Evolutionary conservation across 2,113 vertebrate species (phyloP).

Genomic region (Xiphophorus maculatus): DNA sequence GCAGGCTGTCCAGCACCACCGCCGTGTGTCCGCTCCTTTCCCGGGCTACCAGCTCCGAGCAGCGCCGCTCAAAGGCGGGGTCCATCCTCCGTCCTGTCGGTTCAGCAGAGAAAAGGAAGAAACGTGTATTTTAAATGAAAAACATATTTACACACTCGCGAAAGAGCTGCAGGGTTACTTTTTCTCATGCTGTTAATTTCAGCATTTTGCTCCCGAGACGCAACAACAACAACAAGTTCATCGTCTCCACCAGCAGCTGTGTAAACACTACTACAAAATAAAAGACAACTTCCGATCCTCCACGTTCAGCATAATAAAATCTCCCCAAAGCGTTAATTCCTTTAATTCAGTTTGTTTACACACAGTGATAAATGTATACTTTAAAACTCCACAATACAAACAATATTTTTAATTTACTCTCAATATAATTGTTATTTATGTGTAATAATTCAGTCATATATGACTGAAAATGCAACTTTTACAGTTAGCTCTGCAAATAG

Average conservation of each 20-base stretch:
- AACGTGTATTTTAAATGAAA: neutral
- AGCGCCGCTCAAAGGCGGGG: conserved; percentile 58
- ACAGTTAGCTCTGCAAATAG: neutral
- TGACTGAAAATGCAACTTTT: neutral
- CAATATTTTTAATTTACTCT: neutral
- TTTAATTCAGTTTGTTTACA: neutral
- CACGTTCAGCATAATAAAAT: neutral
- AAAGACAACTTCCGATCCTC: conserved; percentile 32
- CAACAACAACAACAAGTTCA: neutral
- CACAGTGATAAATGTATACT: neutral
- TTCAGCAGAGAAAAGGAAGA: neutral
- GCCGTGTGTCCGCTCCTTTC: conserved; percentile 95
- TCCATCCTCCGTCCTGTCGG: conserved; percentile 53
- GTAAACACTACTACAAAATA: neutral
- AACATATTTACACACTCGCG: neutral
- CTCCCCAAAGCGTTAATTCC: neutral
- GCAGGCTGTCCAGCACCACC: conserved; percentile 83
- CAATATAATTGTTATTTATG: neutral
- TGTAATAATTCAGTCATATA: neutral
- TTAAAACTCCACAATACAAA: neutral
- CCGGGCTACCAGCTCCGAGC: conserved; percentile 84
- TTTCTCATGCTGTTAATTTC: conserved; percentile 22
- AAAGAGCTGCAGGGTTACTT: neutral
- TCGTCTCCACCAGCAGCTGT: neutral
- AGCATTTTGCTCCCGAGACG: neutral